A percentile compares a stretch with the other conserved stretches of the same genome.
These are phyloP conservation scores for Ataeniobius toweri DNA, from an alignment of 2,797 vertebrate genomes.

Conservation along the genomic window DNA sequence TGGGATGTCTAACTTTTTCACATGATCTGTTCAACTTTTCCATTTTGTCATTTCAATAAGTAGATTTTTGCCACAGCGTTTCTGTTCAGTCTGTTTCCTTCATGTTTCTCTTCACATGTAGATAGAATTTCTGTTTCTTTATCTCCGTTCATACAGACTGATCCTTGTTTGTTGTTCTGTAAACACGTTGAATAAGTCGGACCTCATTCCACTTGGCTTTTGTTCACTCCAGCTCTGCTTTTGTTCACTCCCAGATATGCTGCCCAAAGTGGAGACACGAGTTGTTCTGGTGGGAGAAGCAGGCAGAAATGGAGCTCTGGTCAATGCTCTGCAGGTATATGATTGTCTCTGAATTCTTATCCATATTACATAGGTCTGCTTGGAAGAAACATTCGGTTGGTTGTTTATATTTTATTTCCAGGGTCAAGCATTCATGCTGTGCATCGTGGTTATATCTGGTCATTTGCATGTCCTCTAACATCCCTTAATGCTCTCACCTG, in stretches of 20 bases:
- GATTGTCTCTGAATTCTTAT: constrained; percentile 16
- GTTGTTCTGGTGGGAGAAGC: constrained; percentile 90
- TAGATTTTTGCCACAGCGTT: neutral
- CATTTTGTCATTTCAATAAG: neutral
- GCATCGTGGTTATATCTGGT: too few relatives aligned
- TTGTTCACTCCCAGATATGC: constrained; percentile 79
- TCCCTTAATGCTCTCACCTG: too few relatives aligned
- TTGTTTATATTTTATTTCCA: too few relatives aligned
- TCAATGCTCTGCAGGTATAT: constrained; percentile 90
- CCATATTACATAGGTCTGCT: too few relatives aligned
- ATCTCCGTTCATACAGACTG: neutral
- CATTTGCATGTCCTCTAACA: too few relatives aligned
- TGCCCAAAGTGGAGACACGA: constrained; percentile 91
- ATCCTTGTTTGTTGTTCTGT: neutral
- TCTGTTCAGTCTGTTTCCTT: neutral
- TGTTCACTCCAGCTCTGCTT: constrained; percentile 17
- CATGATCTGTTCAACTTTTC: neutral
- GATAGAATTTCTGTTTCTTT: neutral
- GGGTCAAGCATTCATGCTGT: too few relatives aligned
- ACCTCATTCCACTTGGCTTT: neutral
- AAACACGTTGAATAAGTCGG: neutral
- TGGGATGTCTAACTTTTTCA: too few relatives aligned
- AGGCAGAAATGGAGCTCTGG: constrained; percentile 80
- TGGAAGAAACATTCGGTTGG: too few relatives aligned
- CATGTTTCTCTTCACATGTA: neutral